phyloP scores from a whole-genome alignment of 2,797 vertebrate genomes.

The Enteromius afrohamiltoni region DNA sequence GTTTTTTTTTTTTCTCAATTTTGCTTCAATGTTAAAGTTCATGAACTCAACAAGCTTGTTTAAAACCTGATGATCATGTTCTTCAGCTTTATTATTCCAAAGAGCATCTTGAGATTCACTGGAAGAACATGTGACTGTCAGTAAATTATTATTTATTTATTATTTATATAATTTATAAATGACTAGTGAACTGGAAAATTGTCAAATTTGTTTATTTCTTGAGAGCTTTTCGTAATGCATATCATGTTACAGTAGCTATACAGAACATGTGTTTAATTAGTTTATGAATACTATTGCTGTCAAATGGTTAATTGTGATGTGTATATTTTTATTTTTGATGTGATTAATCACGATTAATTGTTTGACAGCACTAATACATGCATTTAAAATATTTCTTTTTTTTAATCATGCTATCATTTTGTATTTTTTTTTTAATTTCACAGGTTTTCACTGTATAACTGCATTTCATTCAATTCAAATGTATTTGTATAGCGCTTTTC shows the following conservation, averaged over 20 bases:
- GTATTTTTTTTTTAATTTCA: background rate
- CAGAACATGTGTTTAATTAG: background rate
- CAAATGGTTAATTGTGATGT: too few relatives aligned
- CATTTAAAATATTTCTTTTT: background rate
- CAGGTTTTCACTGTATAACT: constrained; percentile 10
- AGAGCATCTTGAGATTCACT: background rate
- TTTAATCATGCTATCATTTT: background rate
- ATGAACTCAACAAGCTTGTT: background rate
- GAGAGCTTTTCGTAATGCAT: background rate
- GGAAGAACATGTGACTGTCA: background rate
- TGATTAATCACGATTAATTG: too few relatives aligned
- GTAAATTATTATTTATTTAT: too few relatives aligned
- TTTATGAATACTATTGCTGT: background rate
- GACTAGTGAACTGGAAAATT: background rate
- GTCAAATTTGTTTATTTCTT: background rate
- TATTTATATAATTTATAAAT: background rate
- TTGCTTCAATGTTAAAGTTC: background rate
- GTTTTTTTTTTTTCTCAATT: too few relatives aligned
- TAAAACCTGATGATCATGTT: constrained; percentile 4
- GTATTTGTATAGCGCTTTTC: too few relatives aligned
- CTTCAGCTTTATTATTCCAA: background rate
- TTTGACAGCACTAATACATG: background rate
- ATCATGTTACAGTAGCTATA: background rate
- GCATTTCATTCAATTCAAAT: too few relatives aligned
- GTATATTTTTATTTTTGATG: too few relatives aligned